These are phyloP conservation scores for Ovibos moschatus DNA, from an alignment of 2,113 vertebrate species.

Conservation along the genomic window DNA sequence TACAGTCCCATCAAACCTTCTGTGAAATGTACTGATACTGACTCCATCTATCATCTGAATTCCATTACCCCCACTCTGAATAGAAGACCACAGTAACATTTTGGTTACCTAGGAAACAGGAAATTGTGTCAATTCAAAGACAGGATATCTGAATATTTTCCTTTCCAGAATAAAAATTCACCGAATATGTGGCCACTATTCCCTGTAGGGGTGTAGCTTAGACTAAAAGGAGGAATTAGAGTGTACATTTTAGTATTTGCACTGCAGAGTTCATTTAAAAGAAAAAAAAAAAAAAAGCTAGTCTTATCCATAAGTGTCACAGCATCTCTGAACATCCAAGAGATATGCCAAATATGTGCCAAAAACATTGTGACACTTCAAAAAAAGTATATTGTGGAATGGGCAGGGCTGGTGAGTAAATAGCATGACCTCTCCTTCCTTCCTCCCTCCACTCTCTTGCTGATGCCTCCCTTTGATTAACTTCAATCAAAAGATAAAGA, in stretches of 20 bases:
- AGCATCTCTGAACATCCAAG: background rate
- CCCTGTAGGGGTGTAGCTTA: background rate
- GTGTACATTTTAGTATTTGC: background rate
- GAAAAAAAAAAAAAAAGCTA: background rate
- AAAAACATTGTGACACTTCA: background rate
- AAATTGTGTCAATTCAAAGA: background rate
- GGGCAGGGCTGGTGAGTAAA: background rate
- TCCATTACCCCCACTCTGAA: background rate
- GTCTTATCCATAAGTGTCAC: background rate
- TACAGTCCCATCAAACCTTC: background rate
- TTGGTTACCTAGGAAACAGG: background rate
- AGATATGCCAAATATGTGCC: background rate
- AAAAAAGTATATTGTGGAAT: background rate
- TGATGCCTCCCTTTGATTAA: background rate
- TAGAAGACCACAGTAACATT: background rate
- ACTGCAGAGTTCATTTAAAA: background rate
- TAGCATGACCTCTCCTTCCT: too few species aligned
- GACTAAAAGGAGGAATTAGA: background rate
- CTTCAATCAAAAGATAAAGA: background rate
- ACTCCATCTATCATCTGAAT: background rate
- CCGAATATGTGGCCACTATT: background rate
- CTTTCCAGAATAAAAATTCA: background rate
- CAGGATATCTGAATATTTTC: background rate
- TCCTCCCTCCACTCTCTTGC: background rate
- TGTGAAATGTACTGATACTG: background rate